phyloP scores from a whole-genome alignment of 1,140 invertebrate species.

The Zeugodacus cucurbitae region DNA sequence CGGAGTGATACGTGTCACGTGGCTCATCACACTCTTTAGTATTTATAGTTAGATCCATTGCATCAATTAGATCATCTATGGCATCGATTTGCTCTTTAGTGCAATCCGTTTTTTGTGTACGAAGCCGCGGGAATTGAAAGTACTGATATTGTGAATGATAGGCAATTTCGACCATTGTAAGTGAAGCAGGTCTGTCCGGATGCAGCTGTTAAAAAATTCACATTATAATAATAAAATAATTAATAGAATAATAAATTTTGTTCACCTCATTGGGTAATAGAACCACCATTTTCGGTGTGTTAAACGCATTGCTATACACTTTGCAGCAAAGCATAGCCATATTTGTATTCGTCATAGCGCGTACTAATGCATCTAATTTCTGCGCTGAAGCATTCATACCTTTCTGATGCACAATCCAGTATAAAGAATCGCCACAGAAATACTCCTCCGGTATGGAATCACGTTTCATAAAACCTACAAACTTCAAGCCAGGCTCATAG shows the following conservation, averaged over 20 bases:
- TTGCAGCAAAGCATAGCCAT: conserved; percentile 59
- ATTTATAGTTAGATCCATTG: conserved; percentile 54
- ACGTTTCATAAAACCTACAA: conserved; percentile 55
- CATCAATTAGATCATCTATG: conserved; percentile 57
- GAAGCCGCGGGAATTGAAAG: conserved; percentile 58
- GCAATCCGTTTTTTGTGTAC: conserved; percentile 54
- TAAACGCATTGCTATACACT: conserved; percentile 54
- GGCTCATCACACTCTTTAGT: conserved; percentile 49
- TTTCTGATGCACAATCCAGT: conserved; percentile 57
- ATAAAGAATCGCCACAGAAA: conserved; percentile 55
- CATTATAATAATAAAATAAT: not conserved
- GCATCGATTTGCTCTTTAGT: conserved; percentile 53
- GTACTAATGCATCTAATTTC: conserved; percentile 58
- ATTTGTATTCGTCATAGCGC: conserved; percentile 49
- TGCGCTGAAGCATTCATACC: conserved; percentile 49
- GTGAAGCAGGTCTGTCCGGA: conserved; percentile 49
- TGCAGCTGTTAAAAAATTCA: conserved; percentile 43
- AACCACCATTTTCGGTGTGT: conserved; percentile 56
- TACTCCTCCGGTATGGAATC: conserved; percentile 55
- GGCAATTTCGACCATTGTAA: conserved; percentile 60
- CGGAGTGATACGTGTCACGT: conserved; percentile 49
- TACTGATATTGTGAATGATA: conserved; percentile 58
- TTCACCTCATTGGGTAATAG: conserved; percentile 52
- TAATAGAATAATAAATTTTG: not conserved
- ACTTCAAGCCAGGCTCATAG: conserved; percentile 54